phyloP scores from a whole-genome alignment of 2,113 vertebrate genomes.

The Thoracochromis brauschi region DNA sequence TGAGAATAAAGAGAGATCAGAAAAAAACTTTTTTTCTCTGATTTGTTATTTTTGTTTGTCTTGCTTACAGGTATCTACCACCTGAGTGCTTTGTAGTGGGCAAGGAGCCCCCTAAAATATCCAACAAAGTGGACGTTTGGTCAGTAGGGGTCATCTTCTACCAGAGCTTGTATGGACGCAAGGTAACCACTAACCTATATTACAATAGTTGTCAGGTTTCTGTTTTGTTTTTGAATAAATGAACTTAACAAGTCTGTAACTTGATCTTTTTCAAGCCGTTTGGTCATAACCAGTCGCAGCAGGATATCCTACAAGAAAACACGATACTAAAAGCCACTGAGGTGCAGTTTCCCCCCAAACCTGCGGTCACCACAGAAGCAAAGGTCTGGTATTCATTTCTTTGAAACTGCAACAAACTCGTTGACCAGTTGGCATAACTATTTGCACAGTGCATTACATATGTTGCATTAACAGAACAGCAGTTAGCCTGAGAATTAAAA shows the following conservation, averaged over 20 bases:
- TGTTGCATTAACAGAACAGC: neutral
- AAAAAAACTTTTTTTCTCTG: neutral
- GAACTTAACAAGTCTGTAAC: neutral
- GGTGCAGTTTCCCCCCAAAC: conserved; percentile 93
- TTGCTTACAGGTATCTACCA: conserved; percentile 81
- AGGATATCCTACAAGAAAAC: conserved; percentile 95
- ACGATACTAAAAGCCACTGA: conserved; percentile 95
- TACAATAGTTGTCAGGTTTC: neutral
- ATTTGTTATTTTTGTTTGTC: neutral
- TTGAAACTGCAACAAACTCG: neutral
- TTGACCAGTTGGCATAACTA: neutral
- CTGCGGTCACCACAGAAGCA: conserved; percentile 89
- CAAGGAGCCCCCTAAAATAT: conserved; percentile 93
- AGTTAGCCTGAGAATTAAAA: neutral
- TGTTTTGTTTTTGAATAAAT: neutral
- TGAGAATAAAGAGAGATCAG: neutral
- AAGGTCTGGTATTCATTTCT: conserved; percentile 70
- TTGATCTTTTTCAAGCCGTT: conserved; percentile 75
- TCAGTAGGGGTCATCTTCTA: conserved; percentile 96
- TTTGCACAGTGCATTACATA: neutral
- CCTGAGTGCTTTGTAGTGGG: conserved; percentile 95
- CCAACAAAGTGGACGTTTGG: conserved; percentile 96
- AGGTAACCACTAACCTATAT: conserved; percentile 66
- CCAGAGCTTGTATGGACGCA: conserved; percentile 94
- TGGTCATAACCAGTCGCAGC: conserved; percentile 93